A percentile compares a stretch with the other conserved stretches of the same genome.
Evolutionary conservation across 2,113 vertebrate species (phyloP).

Genomic region (Clarias magur): DNA sequence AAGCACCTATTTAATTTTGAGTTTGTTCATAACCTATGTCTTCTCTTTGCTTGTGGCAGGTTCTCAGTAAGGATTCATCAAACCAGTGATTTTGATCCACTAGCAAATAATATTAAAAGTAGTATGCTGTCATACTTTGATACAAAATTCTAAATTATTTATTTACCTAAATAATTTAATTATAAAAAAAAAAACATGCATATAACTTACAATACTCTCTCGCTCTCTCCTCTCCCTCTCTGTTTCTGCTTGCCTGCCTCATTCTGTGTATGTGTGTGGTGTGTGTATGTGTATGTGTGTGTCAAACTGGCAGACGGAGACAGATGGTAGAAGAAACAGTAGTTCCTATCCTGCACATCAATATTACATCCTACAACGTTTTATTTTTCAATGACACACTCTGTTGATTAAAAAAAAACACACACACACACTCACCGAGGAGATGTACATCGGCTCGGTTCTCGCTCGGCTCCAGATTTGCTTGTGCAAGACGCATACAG

Average conservation of each 20-base stretch:
- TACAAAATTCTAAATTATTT: neutral
- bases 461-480: neutral
- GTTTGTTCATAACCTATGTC: neutral
- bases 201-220: neutral
- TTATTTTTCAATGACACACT: neutral
- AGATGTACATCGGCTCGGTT: neutral
- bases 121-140: neutral
- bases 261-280: neutral
- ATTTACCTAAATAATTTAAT: neutral
- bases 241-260: neutral
- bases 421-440: neutral
- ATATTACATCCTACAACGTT: conserved; percentile 7
- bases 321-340: conserved; percentile 12
- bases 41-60: neutral
- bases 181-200: neutral
- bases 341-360: conserved; percentile 15
- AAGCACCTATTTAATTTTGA: neutral
- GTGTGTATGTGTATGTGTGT: conserved; percentile 14
- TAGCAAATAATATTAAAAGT: neutral
- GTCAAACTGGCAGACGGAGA: conserved; percentile 6
- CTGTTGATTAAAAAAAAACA: neutral
- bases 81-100: neutral
- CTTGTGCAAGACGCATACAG: neutral
- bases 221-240: neutral
- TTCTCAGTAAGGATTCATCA: neutral